phyloP scores from a whole-genome alignment of 1,140 invertebrate species.

The Drosophila arawakana region DNA sequence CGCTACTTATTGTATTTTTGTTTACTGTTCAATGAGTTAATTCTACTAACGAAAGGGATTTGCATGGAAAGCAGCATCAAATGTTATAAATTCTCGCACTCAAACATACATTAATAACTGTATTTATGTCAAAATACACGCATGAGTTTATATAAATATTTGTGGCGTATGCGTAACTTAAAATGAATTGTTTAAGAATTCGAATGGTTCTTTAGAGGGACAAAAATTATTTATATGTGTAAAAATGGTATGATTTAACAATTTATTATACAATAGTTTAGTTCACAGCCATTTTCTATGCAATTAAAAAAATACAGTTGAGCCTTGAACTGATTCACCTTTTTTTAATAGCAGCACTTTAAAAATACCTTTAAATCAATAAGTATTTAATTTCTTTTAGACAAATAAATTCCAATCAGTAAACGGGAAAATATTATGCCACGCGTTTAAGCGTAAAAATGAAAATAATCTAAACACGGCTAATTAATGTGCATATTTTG shows the following conservation, averaged over 20 bases:
- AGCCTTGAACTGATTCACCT: not conserved
- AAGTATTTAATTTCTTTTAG: not conserved
- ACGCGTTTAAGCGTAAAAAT: slow-evolving; percentile 39
- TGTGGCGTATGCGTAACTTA: slow-evolving; percentile 14
- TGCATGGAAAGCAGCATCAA: slow-evolving; percentile 22
- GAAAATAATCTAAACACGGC: slow-evolving; percentile 14
- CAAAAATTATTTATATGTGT: not conserved
- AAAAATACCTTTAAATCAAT: not conserved
- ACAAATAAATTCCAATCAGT: slow-evolving; percentile 8
- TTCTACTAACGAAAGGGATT: slow-evolving; percentile 53
- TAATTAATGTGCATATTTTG: slow-evolving; percentile 59
- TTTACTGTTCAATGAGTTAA: slow-evolving; percentile 61
- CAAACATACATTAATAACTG: not conserved
- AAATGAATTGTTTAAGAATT: slow-evolving; percentile 6
- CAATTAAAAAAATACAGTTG: not conserved
- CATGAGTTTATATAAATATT: not conserved
- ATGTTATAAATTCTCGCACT: not conserved
- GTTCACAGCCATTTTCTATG: not conserved
- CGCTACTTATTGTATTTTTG: too few species aligned
- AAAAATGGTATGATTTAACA: not conserved
- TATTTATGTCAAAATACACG: not conserved
- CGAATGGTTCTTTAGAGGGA: not conserved
- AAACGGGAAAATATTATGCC: slow-evolving; percentile 15
- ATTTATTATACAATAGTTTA: not conserved
- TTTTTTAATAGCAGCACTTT: not conserved